phyloP scores from a whole-genome alignment of 2,797 vertebrate genomes.

The Myotis pilosus region DNA sequence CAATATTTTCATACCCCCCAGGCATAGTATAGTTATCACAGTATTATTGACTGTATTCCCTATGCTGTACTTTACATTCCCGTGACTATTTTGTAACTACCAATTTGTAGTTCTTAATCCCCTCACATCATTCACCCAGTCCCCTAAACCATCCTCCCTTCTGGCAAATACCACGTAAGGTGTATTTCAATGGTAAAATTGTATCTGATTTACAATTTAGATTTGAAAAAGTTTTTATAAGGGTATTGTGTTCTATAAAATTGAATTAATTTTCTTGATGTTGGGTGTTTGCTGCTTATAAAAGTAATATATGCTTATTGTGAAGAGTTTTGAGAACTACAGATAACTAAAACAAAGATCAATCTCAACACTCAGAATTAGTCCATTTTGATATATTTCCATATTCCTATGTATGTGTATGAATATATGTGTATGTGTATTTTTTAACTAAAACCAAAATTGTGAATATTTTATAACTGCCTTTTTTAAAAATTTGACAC shows the following conservation, averaged over 20 bases:
- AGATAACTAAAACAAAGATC: slow-evolving; percentile 15
- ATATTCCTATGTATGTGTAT: neutral
- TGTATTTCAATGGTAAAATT: slow-evolving; percentile 9
- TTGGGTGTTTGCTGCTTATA: neutral
- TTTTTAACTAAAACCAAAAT: slow-evolving; percentile 25
- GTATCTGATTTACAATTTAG: neutral
- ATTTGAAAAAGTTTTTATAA: neutral
- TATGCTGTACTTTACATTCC: neutral
- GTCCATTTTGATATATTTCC: neutral
- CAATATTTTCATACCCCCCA: neutral
- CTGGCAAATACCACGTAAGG: neutral
- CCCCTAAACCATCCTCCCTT: neutral
- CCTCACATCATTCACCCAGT: neutral
- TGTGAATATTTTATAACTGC: neutral
- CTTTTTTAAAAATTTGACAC: neutral
- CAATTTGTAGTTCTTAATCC: neutral
- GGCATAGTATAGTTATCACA: neutral
- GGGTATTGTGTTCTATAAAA: neutral
- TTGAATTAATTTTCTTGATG: neutral
- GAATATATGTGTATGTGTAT: neutral
- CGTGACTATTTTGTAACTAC: neutral
- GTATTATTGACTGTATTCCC: neutral
- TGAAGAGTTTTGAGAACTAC: slow-evolving; percentile 19
- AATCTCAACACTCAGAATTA: neutral
- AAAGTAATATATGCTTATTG: neutral